Percentiles rank a stretch among this genome's conserved stretches.
Conservation (phyloP, 1,140 invertebrate genomes). For the Nylanderia fulva region DNA sequence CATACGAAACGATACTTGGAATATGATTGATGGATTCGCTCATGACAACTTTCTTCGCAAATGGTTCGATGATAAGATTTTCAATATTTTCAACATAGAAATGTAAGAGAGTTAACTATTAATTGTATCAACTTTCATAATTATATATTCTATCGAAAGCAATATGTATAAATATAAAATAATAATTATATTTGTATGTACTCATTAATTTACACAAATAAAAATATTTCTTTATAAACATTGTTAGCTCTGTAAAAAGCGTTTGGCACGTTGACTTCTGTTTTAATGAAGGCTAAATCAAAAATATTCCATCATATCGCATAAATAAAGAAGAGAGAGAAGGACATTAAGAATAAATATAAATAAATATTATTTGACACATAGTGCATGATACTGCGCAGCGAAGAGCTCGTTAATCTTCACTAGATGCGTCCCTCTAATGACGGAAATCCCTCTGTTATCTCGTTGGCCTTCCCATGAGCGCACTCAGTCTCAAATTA, state of each 20-base stretch:
- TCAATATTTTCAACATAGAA: background rate
- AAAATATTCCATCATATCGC: constrained; percentile 8
- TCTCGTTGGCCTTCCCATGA: constrained; percentile 72
- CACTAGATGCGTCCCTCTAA: constrained; percentile 78
- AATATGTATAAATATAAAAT: background rate
- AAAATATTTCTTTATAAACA: background rate
- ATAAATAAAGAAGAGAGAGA: too few species aligned
- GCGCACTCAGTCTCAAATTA: constrained; percentile 79
- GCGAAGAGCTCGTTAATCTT: constrained; percentile 79
- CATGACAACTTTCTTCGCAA: background rate
- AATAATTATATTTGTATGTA: too few species aligned
- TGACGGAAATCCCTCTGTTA: constrained; percentile 76
- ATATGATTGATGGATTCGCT: constrained; percentile 15
- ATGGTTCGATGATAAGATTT: background rate
- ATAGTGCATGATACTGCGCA: constrained; percentile 27
- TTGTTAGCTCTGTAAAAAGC: background rate
- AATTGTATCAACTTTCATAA: too few species aligned
- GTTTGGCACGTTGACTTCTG: background rate
- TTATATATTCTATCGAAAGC: background rate
- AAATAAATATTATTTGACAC: constrained; percentile 74
- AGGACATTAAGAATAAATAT: constrained; percentile 41
- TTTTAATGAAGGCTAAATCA: background rate
- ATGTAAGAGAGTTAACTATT: background rate
- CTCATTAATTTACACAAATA: background rate
- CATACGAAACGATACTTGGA: background rate